These are phyloP conservation scores for Electrona antarctica DNA, from an alignment of 2,113 vertebrate genomes.

Conservation along the genomic window DNA sequence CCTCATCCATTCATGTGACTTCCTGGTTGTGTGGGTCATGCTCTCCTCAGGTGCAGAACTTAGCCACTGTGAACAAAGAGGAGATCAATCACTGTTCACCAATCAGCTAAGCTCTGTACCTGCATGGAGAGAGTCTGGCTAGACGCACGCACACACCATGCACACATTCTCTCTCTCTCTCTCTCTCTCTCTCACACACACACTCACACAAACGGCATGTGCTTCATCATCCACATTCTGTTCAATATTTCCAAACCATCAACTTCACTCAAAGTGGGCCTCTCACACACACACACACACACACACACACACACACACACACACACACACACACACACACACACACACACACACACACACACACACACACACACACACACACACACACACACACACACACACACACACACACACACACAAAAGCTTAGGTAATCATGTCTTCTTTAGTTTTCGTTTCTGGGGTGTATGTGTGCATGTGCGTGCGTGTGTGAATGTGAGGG, in stretches of 20 bases:
- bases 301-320: too few relatives aligned
- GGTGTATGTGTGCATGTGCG: constrained; percentile 29
- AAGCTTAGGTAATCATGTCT: constrained; percentile 59
- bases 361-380: too few relatives aligned
- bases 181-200: not conserved
- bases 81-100: constrained; percentile 99
- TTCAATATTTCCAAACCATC: constrained; percentile 38
- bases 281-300: constrained; percentile 8
- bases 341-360: too few relatives aligned
- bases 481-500: constrained; percentile 38
- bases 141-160: not conserved
- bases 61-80: constrained; percentile 99
- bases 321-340: too few relatives aligned
- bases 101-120: constrained; percentile 99
- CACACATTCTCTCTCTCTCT: too few relatives aligned
- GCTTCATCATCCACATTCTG: constrained; percentile 25
- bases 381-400: too few relatives aligned
- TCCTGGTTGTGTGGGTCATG: constrained; percentile 66
- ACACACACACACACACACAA: constrained; percentile 17
- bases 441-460: constrained; percentile 48
- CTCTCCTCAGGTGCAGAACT: constrained; percentile 99
- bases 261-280: constrained; percentile 32
- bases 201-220: constrained; percentile 1
- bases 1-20: constrained; percentile 23
- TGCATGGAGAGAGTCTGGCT: constrained; percentile 83